Evolutionary conservation across 2,113 vertebrate species (phyloP).

Genomic region (Takifugu flavidus): DNA sequence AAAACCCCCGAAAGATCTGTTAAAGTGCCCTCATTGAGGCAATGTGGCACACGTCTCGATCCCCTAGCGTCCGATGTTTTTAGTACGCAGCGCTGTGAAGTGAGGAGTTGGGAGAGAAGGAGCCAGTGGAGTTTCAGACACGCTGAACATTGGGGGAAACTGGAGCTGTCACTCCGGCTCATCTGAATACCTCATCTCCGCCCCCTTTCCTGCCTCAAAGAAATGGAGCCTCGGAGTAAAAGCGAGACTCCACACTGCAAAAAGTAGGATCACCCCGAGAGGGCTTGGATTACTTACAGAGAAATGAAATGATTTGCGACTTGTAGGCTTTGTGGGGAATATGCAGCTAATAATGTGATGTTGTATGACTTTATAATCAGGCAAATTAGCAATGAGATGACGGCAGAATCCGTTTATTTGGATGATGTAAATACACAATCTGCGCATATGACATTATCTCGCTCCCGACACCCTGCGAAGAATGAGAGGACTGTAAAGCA

Average conservation of each 20-base stretch:
- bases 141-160: slow-evolving; percentile 88
- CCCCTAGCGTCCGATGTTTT: slow-evolving; percentile 87
- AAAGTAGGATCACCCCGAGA: not conserved
- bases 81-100: slow-evolving; percentile 77
- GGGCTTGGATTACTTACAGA: not conserved
- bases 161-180: slow-evolving; percentile 87
- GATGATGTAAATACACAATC: too few relatives aligned
- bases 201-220: slow-evolving; percentile 73
- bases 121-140: slow-evolving; percentile 82
- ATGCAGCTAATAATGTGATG: too few relatives aligned
- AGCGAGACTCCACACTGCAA: slow-evolving; percentile 11
- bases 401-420: too few relatives aligned
- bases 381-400: too few relatives aligned
- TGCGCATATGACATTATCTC: not conserved
- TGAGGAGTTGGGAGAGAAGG: slow-evolving; percentile 80
- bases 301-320: not conserved
- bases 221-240: slow-evolving; percentile 68
- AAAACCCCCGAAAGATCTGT: slow-evolving; percentile 70
- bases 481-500: slow-evolving; percentile 1
- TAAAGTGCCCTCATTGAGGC: slow-evolving; percentile 79
- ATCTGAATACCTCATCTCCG: slow-evolving; percentile 91
- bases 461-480: not conserved
- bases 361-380: too few relatives aligned
- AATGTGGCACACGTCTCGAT: slow-evolving; percentile 77
- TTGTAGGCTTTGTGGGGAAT: too few relatives aligned